These are phyloP conservation scores for Salmo trutta DNA, from an alignment of 2,797 vertebrate species.

Conservation along the genomic window DNA sequence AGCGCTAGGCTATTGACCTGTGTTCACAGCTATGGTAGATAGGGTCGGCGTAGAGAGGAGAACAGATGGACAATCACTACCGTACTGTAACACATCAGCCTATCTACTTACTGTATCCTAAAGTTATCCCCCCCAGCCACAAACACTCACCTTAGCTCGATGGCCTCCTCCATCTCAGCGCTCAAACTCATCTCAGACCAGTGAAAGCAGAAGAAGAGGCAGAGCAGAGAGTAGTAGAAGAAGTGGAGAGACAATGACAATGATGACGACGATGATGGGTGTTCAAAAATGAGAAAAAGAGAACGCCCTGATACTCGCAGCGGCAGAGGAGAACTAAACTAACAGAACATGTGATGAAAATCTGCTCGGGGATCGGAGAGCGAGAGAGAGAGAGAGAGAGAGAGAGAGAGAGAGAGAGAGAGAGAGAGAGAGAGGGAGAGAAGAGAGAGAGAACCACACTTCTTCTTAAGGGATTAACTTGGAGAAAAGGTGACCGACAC, in stretches of 20 bases:
- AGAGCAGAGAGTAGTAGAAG: conserved; percentile 42
- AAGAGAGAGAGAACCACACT: conserved; percentile 5
- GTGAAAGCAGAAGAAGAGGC: conserved; percentile 40
- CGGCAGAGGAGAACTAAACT: not conserved
- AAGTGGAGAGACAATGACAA: conserved; percentile 41
- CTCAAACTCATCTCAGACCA: conserved; percentile 66
- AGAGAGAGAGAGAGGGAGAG: conserved; percentile 41
- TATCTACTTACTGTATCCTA: conserved; percentile 51
- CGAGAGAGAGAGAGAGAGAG: not conserved
- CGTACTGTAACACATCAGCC: conserved; percentile 33
- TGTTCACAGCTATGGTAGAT: conserved; percentile 9
- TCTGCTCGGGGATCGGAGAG: conserved; percentile 45
- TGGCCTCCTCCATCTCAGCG: conserved; percentile 73
- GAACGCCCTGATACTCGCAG: conserved; percentile 1
- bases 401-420: conserved; percentile 8
- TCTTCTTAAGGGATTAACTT: conserved; percentile 16
- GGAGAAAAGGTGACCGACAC: conserved; percentile 4
- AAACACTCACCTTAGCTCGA: conserved; percentile 75
- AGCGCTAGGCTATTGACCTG: conserved; percentile 34
- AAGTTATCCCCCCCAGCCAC: conserved; percentile 22
- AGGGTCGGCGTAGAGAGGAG: conserved; percentile 32
- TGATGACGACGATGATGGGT: conserved; percentile 45
- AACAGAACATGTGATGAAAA: conserved; percentile 52
- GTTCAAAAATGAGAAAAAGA: conserved; percentile 30
- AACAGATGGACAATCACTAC: not conserved